Evolutionary conservation across 1,140 invertebrate genomes (phyloP).

Genomic region (Drosophila kanapiae): DNA sequence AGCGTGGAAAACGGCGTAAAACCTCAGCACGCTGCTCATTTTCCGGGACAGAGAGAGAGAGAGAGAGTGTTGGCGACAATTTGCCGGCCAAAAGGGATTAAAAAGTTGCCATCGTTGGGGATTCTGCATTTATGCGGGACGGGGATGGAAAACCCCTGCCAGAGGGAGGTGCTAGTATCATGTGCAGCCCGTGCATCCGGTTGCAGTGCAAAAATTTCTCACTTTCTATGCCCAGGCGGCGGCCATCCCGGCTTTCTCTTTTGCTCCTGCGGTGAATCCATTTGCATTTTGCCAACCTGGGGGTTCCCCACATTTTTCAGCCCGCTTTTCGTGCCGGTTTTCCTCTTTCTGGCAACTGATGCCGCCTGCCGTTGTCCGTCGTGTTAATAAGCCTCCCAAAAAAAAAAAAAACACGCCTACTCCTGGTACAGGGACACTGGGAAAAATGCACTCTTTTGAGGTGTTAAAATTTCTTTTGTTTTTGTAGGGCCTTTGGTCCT

Average conservation of each 20-base stretch:
- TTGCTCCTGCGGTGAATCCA: conserved; percentile 39
- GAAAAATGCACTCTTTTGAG: background rate
- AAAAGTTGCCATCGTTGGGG: conserved; percentile 65
- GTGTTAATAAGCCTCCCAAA: conserved; percentile 53
- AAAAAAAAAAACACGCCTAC: conserved; percentile 12
- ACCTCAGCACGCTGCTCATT: conserved; percentile 20
- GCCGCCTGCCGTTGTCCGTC: conserved; percentile 13
- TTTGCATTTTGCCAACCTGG: conserved; percentile 76
- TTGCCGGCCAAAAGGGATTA: conserved; percentile 74
- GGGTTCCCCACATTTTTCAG: background rate
- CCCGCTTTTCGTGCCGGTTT: conserved; percentile 3
- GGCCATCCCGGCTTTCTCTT: conserved; percentile 4
- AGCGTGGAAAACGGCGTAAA: conserved; percentile 22
- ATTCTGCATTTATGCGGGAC: conserved; percentile 71
- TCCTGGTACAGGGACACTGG: background rate
- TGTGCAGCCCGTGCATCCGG: conserved; percentile 22
- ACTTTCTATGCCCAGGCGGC: conserved; percentile 48
- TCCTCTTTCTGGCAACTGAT: conserved; percentile 2
- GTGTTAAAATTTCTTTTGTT: background rate
- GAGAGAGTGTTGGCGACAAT: conserved; percentile 57
- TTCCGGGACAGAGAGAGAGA: background rate
- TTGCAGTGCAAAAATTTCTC: conserved; percentile 58
- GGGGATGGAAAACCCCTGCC: background rate
- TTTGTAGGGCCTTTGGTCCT: no score
- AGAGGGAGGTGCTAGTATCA: conserved; percentile 8